Conservation (phyloP, 2,797 vertebrate genomes). For the Crenichthys baileyi region DNA sequence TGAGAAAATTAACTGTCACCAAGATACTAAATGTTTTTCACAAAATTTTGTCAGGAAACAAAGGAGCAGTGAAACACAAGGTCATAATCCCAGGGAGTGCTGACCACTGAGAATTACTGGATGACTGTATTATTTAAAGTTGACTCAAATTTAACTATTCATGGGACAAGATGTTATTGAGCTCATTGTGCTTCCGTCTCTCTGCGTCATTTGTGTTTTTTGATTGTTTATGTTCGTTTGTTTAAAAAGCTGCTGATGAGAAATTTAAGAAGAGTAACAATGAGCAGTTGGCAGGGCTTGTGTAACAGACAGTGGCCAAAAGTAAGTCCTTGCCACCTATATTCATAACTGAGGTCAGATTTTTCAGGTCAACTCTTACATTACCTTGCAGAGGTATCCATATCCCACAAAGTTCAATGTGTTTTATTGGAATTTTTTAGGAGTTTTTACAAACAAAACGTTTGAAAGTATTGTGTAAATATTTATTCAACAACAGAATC, state of each 20-base stretch:
- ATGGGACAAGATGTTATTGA: conserved; percentile 8
- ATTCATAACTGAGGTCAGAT: background rate
- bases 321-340: background rate
- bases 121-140: background rate
- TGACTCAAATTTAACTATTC: conserved; percentile 15
- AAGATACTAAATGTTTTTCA: background rate
- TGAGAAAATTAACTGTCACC: conserved; percentile 7
- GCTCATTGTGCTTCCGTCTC: background rate
- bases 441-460: background rate
- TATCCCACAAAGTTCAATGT: background rate
- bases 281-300: background rate
- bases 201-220: background rate
- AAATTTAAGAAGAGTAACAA: background rate
- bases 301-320: background rate
- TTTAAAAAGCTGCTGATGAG: background rate
- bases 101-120: background rate
- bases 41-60: background rate
- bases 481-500: background rate
- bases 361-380: background rate
- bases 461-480: background rate
- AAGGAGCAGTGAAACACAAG: background rate
- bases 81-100: background rate
- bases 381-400: background rate
- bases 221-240: background rate
- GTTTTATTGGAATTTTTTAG: background rate